phyloP scores from a whole-genome alignment of 1,140 invertebrate genomes.

The Magallana angulata region DNA sequence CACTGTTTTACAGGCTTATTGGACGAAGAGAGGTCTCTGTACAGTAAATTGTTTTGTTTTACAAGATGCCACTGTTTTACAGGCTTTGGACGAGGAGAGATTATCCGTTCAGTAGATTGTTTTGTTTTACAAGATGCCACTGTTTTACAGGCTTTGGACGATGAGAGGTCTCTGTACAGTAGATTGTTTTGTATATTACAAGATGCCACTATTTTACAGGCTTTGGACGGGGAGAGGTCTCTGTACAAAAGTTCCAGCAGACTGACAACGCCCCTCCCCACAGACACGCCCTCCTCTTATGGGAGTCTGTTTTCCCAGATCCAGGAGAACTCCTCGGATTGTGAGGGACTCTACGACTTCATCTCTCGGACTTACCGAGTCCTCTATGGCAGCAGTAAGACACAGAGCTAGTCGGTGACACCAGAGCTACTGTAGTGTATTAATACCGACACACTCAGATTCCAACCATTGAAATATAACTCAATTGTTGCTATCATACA shows the following conservation, averaged over 20 bases:
- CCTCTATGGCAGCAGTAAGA: slow-evolving; percentile 67
- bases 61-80: too few relatives aligned
- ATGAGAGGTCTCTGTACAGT: too few relatives aligned
- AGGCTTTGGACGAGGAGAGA: too few relatives aligned
- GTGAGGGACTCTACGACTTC: slow-evolving; percentile 62
- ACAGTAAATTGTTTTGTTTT: background rate
- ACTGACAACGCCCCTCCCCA: slow-evolving; percentile 59
- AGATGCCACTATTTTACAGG: too few relatives aligned
- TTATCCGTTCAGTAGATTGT: too few relatives aligned
- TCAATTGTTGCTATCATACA: too few relatives aligned
- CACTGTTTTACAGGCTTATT: too few relatives aligned
- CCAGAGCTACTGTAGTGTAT: background rate
- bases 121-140: too few relatives aligned
- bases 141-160: too few relatives aligned
- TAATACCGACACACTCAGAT: too few relatives aligned
- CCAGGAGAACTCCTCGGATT: slow-evolving; percentile 64
- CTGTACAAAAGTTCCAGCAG: slow-evolving; percentile 57
- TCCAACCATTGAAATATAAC: too few relatives aligned
- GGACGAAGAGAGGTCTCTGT: slow-evolving; percentile 62
- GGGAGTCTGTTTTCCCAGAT: slow-evolving; percentile 69
- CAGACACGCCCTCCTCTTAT: slow-evolving; percentile 56
- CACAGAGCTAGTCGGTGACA: background rate
- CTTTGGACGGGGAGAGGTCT: slow-evolving; percentile 59
- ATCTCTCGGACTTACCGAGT: slow-evolving; percentile 62
- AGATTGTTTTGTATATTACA: too few relatives aligned